phyloP scores from a whole-genome alignment of 2,113 vertebrate species.

The Otus sunia region DNA sequence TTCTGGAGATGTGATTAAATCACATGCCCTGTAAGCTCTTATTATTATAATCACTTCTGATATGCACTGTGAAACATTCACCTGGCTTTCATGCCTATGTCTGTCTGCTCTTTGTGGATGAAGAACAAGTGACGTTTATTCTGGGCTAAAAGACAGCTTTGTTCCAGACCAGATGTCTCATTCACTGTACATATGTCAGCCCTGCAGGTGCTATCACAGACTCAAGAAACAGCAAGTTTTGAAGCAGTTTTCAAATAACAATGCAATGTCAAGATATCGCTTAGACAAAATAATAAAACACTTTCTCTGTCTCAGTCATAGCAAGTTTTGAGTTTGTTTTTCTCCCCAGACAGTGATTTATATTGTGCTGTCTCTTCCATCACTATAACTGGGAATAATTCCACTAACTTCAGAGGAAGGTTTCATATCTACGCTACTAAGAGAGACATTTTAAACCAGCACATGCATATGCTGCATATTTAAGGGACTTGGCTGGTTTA shows the following conservation, averaged over 20 bases:
- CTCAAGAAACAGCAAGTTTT: constrained; percentile 32
- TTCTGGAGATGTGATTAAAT: background rate
- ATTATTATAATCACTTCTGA: background rate
- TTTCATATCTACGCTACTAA: background rate
- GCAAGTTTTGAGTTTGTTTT: background rate
- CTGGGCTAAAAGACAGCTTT: constrained; percentile 44
- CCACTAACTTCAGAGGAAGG: background rate
- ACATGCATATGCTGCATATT: background rate
- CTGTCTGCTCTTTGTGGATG: background rate
- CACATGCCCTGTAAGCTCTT: background rate
- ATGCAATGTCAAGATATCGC: background rate
- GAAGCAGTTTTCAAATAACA: constrained; percentile 33
- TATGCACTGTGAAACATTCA: background rate
- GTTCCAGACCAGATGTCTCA: constrained; percentile 42
- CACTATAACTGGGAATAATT: background rate
- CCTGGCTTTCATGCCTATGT: constrained; percentile 19
- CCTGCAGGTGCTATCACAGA: constrained; percentile 19
- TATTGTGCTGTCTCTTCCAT: background rate
- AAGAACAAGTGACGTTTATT: constrained; percentile 8
- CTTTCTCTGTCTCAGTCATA: background rate
- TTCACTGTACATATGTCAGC: constrained; percentile 17
- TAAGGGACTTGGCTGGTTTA: background rate
- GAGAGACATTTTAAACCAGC: background rate
- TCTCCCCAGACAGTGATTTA: background rate
- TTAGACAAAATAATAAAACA: constrained; percentile 7